phyloP scores from a whole-genome alignment of 2,888 invertebrate species.

The Agelastica alni region DNA sequence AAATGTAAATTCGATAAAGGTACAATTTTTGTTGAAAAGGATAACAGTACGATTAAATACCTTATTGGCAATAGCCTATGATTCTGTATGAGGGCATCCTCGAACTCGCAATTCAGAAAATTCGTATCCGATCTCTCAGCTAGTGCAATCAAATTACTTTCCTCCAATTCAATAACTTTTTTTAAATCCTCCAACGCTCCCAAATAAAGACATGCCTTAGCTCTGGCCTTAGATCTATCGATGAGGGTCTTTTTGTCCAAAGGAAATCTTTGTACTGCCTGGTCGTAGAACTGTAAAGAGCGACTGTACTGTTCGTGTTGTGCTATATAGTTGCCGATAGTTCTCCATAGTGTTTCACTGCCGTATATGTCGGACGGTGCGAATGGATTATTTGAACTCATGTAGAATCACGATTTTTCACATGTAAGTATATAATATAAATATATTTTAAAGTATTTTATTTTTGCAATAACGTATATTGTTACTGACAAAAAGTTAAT shows the following conservation, averaged over 20 bases:
- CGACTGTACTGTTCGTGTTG: conserved; percentile 49
- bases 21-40: background rate
- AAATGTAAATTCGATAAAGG: no score
- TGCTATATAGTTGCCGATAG: conserved; percentile 48
- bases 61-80: conserved; percentile 40
- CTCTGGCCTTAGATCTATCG: conserved; percentile 60
- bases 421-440: no score
- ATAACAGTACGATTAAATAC: background rate
- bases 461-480: no score
- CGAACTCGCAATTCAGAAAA: conserved; percentile 52
- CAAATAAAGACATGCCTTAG: conserved; percentile 61
- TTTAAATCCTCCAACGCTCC: conserved; percentile 61
- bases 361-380: background rate
- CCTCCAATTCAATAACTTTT: conserved; percentile 52
- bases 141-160: conserved; percentile 45
- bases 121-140: conserved; percentile 50
- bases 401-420: no score
- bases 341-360: conserved; percentile 45
- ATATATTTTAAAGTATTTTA: no score
- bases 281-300: conserved; percentile 49
- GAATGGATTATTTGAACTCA: background rate
- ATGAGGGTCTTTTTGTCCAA: conserved; percentile 60
- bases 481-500: no score
- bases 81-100: conserved; percentile 51
- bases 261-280: conserved; percentile 46